These are phyloP conservation scores for Spea multiplicata DNA, from an alignment of 2,113 vertebrate genomes.

Conservation along the genomic window DNA sequence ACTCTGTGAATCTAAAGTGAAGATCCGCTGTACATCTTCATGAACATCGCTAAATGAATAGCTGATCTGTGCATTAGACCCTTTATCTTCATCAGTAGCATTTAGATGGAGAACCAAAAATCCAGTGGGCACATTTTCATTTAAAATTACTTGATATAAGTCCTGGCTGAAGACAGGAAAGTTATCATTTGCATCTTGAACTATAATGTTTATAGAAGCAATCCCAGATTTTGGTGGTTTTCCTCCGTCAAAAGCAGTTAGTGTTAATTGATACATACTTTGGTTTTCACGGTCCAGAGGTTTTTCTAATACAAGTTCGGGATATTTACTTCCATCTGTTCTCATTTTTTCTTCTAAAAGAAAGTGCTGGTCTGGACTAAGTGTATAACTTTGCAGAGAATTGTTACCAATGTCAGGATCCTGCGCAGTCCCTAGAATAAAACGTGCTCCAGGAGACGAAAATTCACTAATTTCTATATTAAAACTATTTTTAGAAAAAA, in stretches of 20 bases:
- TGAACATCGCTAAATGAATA: constrained; percentile 48
- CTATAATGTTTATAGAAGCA: constrained; percentile 58
- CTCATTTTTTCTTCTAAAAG: constrained; percentile 53
- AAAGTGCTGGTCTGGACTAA: constrained; percentile 57
- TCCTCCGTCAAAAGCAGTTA: constrained; percentile 55
- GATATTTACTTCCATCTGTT: constrained; percentile 56
- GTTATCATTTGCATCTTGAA: constrained; percentile 72
- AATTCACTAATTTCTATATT: constrained; percentile 57
- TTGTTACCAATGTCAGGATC: constrained; percentile 58
- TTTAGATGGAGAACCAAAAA: constrained; percentile 53
- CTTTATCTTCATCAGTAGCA: constrained; percentile 46
- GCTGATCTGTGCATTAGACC: constrained; percentile 51
- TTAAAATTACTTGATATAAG: constrained; percentile 56
- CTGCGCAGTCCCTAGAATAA: constrained; percentile 46
- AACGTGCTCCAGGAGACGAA: constrained; percentile 50
- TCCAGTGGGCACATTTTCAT: constrained; percentile 55
- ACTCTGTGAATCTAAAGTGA: constrained; percentile 13
- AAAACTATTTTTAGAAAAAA: constrained; percentile 52
- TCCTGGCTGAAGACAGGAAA: constrained; percentile 61
- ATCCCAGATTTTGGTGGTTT: constrained; percentile 53
- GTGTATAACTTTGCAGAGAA: constrained; percentile 60
- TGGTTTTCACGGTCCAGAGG: constrained; percentile 54
- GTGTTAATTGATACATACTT: constrained; percentile 32
- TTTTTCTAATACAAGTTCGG: constrained; percentile 54
- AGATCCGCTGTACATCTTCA: not conserved